Base-by-base conservation (phyloP, 1,140 invertebrate genomes). In the Zaprionus africanus region DNA sequence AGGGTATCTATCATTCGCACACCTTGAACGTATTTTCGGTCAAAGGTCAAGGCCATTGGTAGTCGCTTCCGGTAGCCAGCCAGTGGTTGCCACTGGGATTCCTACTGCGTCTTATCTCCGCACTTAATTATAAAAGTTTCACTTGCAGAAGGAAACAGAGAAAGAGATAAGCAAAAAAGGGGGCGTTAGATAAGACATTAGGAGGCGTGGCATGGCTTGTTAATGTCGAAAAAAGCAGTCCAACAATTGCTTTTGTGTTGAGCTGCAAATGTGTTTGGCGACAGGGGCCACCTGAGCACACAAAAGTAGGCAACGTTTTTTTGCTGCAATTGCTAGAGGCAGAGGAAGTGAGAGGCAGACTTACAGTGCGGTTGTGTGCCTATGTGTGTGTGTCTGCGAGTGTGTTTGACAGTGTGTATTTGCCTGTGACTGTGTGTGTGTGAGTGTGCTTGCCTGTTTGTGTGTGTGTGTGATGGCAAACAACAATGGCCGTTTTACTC, bases 51-150 rank as follows among this genome's bases (percentile, higher is more conserved):
- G 84, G 85, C 22, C 62, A 5, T 41, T 31, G 26, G 19, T 46
- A 38, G 5, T 19, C 63, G 54, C 41, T 66, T 58, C 54, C 56
- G 54, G 60, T 63, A 70, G 56, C 56, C 31, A 19, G 60, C 24
- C 49, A 49, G 64, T 67, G 71, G 81, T 68, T 80, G 63, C 76
- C 59, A 66, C 59, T 70, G 31, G 58, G 58, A 34, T 24, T 53
- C 64, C 68, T 60, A 63, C 56, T 75, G 36, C 57, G 65, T 28
- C 46, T 53, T 83, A 78, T 87, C 77, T 78, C 56, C 66, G 74
- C 70, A 69, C 67, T 87, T 81, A 88, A 88, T 88, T 88, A 88
- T 78, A 83, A 88, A 87, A 88, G 80, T 88, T 73, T 77, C 58
- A 31, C 54, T 63, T 12, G 49, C 38, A 53, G 22, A 28, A 26